Evolutionary conservation across 2,797 vertebrate genomes (phyloP), one percentile per base, ranked within the genome.

Genomic region (Acipenser oxyrinchus): DNA sequence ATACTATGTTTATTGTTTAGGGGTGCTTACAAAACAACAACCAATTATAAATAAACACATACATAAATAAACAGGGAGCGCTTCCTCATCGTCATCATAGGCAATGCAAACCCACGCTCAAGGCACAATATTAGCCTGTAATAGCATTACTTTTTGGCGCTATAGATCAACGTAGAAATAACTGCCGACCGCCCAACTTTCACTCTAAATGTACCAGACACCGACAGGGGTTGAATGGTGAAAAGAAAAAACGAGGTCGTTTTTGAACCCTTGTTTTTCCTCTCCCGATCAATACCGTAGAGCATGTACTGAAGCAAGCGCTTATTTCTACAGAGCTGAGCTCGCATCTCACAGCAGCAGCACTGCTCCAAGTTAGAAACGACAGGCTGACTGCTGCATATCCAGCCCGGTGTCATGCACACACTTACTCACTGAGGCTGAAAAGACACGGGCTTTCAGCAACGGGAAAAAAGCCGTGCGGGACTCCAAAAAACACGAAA

Each of bases 391-490:
- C 23, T 37, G 23, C 23, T 37, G 23, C 23, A 37, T 37, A 37
- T 37, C 2, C 23, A 37, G 23, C 23, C 23, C 15, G 81, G 84
- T 82, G 80, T 78, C 83, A 84, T 83, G 84, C 85, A 80, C 83
- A 82, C 87, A 83, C 81, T 79, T 84, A 87, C 85, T 84, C 86
- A 37, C 23, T 37, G 23, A 37, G 76, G 84, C 80, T 79, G 81
- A 87, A 74, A 76, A 83, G 75, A 81, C 87, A 82, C 84, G 87
- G 75, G 88, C 84, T 88, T 84, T 90, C 86, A 86, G 87, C 87
- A 87, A 86, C 87, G 87, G 88, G 88, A 90, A 91, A 92, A 91
- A 90, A 86, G 82, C 72, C 84, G 78, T 71, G 72, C 65, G 76
- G 75, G 77, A 73, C 75, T 64, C 82, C 74, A 73, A 82, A 66